Conservation (phyloP, 2,888 invertebrate genomes). For the Galeopsomyia nigrocyanea region DNA sequence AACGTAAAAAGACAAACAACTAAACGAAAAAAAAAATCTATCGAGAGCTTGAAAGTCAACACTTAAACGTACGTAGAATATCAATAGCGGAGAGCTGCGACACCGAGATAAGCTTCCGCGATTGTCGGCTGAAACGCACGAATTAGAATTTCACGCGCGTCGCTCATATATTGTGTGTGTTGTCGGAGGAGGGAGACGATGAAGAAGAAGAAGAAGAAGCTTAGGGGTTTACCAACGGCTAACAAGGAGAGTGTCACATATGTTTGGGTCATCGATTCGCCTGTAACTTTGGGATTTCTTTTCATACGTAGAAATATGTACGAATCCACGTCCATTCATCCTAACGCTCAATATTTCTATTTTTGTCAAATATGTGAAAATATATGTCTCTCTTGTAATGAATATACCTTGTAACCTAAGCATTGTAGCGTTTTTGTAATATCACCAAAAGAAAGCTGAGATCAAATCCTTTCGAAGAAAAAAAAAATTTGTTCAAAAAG, state of each 20-base stretch:
- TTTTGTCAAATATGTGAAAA: too few relatives aligned
- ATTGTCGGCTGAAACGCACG: conserved; percentile 1
- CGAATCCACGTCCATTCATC: too few relatives aligned
- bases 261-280: too few relatives aligned
- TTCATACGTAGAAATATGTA: too few relatives aligned
- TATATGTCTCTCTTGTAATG: too few relatives aligned
- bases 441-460: too few relatives aligned
- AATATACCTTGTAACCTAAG: too few relatives aligned
- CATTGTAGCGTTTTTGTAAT: too few relatives aligned
- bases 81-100: neutral
- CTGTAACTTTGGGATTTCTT: too few relatives aligned
- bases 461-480: too few relatives aligned
- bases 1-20: neutral
- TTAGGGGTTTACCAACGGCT: conserved; percentile 7
- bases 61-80: conserved; percentile 13
- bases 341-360: too few relatives aligned
- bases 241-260: neutral
- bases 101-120: conserved; percentile 32
- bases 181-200: neutral
- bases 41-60: conserved; percentile 23
- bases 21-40: conserved; percentile 2
- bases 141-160: conserved; percentile 40
- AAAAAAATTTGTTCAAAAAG: too few relatives aligned
- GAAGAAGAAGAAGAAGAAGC: neutral
- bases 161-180: neutral